These are phyloP conservation scores for Leptatherina wallacei DNA, from an alignment of 2,797 vertebrate genomes.

Conservation along the genomic window DNA sequence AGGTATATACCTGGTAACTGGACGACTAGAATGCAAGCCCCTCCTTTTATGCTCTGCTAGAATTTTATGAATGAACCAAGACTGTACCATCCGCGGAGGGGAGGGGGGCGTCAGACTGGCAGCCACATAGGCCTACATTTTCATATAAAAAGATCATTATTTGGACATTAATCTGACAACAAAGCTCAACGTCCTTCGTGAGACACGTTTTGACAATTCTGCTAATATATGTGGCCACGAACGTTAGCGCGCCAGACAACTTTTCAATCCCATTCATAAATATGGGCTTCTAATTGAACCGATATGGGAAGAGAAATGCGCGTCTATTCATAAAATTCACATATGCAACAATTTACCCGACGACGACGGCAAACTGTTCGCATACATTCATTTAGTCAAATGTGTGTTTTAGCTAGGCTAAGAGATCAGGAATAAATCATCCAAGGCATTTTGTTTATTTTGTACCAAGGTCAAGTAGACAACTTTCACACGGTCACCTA, in stretches of 20 bases:
- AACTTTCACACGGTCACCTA: slow-evolving; percentile 3
- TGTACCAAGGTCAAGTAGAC: slow-evolving; percentile 16
- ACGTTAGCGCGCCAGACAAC: background rate
- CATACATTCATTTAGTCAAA: slow-evolving; percentile 12
- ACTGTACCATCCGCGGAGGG: slow-evolving; percentile 81
- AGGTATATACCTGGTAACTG: slow-evolving; percentile 88
- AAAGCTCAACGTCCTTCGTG: background rate
- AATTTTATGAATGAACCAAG: slow-evolving; percentile 90
- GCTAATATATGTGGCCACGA: background rate
- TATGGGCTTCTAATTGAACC: slow-evolving; percentile 32
- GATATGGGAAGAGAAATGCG: slow-evolving; percentile 51
- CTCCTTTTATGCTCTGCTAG: slow-evolving; percentile 86
- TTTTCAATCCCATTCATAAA: slow-evolving; percentile 70
- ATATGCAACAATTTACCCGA: slow-evolving; percentile 26
- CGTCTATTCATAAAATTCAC: slow-evolving; percentile 55
- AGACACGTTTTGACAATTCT: background rate
- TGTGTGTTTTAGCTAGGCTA: background rate
- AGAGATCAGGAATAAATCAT: background rate
- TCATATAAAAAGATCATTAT: slow-evolving; percentile 19
- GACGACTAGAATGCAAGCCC: slow-evolving; percentile 81
- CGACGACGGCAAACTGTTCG: slow-evolving; percentile 15
- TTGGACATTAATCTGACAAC: slow-evolving; percentile 5
- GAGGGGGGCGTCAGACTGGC: slow-evolving; percentile 51
- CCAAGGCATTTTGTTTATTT: background rate
- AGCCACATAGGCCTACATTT: slow-evolving; percentile 40